Evolutionary conservation across 2,113 vertebrate species (phyloP), one percentile per base, ranked within the genome.

Genomic region (Morone chrysops): DNA sequence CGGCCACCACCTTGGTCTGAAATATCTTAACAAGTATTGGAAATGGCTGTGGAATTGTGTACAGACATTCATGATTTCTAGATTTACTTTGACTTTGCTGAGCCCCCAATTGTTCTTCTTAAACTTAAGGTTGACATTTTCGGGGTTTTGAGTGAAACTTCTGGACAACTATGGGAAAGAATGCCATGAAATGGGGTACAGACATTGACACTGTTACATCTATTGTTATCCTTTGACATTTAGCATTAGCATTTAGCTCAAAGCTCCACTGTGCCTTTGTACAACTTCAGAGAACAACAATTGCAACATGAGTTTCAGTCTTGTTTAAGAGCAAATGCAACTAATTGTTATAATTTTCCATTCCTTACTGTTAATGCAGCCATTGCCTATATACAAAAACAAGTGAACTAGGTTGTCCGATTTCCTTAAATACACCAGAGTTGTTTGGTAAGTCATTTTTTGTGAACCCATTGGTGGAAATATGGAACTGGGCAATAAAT

Each of bases 401-500:
- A 47, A 50, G 17, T 48, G 57, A 69, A 41, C 1, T 31, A 31
- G 31, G 31, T 4, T 41, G 4, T 10, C 51, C 51, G 6, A 16
- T 75, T 31, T 1, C 6, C 63, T 40, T 12, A 38, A 61, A 56
- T 47, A 70, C 22, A 36, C 22, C 17, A 36, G 10, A 60, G 14
- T 53, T 80, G 16, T 41, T 57, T 57, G 40, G 25, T 18, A 4
- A 31, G 31, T 9, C 0, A 40, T 25, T 57, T 63, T 47, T 74
- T 50, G 31, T 60, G 50, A 67, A 76, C 3, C 10, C 50, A 20
- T 63, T 41, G 38, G 69, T 68, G 25, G 41, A 65, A 57, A 72
- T 56, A 43, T 36, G 20, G 1, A 72, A 68, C 43, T 36, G 69
- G 47, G 14, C 59, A 59, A n/a, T 22, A 14, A 82, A 80, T 51